Percentiles rank a stretch among this genome's conserved stretches.
Evolutionary conservation across 2,113 vertebrate species (phyloP).

Genomic region (Crotalus horridus): DNA sequence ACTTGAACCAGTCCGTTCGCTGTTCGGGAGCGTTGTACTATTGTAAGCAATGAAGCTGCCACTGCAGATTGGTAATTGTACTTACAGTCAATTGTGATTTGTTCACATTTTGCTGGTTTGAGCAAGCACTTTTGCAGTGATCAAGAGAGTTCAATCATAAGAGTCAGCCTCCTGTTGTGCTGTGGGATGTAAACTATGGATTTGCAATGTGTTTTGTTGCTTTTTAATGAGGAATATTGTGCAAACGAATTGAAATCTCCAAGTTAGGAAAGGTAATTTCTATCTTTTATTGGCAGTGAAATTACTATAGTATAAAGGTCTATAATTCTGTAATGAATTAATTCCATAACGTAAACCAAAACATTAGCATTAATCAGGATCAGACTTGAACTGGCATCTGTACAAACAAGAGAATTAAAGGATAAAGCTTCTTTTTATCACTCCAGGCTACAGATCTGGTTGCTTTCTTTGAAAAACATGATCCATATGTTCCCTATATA

Average conservation of each 20-base stretch:
- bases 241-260: background rate
- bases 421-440: background rate
- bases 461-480: background rate
- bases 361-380: background rate
- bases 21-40: conserved; percentile 28
- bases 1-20: conserved; percentile 11
- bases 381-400: background rate
- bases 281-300: background rate
- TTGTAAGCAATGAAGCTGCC: background rate
- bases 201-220: background rate
- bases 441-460: background rate
- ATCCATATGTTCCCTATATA: background rate
- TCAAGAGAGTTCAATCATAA: background rate
- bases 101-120: background rate
- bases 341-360: background rate
- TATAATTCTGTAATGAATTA: background rate
- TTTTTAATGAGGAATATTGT: background rate
- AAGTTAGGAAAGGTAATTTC: background rate
- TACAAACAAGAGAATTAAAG: background rate
- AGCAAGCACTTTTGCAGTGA: background rate
- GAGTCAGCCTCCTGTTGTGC: background rate
- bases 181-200: background rate
- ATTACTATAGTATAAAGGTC: background rate
- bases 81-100: background rate
- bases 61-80: background rate